Evolutionary conservation across 2,113 vertebrate genomes (phyloP).

Genomic region (Phylloscopus trochiloides): DNA sequence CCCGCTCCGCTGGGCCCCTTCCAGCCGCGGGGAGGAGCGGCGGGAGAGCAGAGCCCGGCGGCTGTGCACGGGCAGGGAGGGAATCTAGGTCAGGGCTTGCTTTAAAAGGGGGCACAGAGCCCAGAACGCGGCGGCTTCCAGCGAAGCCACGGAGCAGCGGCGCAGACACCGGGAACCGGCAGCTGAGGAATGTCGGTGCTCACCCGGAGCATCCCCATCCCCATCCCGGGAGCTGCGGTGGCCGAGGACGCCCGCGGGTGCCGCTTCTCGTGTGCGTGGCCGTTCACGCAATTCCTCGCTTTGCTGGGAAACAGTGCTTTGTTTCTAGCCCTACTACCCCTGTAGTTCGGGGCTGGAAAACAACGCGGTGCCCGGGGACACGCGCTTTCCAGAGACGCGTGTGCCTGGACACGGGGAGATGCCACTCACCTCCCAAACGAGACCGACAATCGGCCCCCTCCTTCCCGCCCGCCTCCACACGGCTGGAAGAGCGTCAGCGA

Average conservation of each 20-base stretch:
- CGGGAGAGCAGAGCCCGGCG: not conserved
- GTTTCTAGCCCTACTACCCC: not conserved
- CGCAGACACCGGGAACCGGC: accelerated
- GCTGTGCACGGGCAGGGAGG: not conserved
- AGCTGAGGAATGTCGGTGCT: not conserved
- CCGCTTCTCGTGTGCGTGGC: not conserved
- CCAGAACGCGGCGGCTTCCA: not conserved
- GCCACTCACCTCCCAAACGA: accelerated
- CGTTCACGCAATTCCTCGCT: not conserved
- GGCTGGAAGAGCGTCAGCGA: not conserved
- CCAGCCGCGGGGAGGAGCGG: not conserved
- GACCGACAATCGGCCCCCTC: not conserved
- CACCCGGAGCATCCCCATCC: not conserved
- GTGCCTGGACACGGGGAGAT: not conserved
- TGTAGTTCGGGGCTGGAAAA: not conserved
- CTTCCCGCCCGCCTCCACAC: not conserved
- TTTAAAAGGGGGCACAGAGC: slow-evolving; percentile 34
- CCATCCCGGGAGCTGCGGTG: accelerated
- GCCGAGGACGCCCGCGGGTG: not conserved
- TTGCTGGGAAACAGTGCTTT: not conserved
- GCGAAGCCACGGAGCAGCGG: not conserved
- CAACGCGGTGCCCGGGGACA: accelerated
- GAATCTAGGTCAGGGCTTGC: slow-evolving; percentile 60
- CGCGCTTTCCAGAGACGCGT: not conserved
- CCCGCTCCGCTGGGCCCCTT: not conserved